phyloP scores from a whole-genome alignment of 2,888 invertebrate genomes.

The Agrotis ipsilon region DNA sequence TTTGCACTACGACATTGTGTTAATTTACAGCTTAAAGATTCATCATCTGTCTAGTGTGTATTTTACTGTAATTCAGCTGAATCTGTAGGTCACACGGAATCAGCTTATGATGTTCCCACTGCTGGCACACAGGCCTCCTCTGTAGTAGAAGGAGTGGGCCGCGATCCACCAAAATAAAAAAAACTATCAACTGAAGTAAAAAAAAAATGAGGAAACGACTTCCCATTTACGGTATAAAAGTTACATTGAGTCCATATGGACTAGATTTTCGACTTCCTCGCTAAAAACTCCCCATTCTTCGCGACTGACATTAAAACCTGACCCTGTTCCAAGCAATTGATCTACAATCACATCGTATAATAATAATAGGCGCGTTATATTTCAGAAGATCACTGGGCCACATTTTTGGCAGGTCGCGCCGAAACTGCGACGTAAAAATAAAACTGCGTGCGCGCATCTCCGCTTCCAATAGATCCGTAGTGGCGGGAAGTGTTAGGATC shows the following conservation, averaged over 20 bases:
- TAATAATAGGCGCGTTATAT: slow-evolving; percentile 65
- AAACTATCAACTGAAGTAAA: too few species aligned
- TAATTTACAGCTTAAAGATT: neutral
- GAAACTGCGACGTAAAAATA: slow-evolving; percentile 69
- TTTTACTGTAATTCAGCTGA: neutral
- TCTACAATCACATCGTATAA: slow-evolving; percentile 48
- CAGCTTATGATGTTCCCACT: too few species aligned
- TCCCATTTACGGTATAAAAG: too few species aligned
- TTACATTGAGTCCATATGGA: too few species aligned
- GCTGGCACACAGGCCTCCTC: too few species aligned
- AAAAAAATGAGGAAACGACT: too few species aligned
- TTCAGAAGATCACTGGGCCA: slow-evolving; percentile 85
- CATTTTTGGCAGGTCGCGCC: slow-evolving; percentile 87
- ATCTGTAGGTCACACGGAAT: neutral
- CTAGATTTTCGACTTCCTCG: too few species aligned
- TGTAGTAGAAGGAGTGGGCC: too few species aligned
- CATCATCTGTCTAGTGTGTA: too few species aligned
- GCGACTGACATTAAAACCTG: slow-evolving; percentile 24
- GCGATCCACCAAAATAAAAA: too few species aligned
- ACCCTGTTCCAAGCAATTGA: slow-evolving; percentile 46
- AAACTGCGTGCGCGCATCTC: slow-evolving; percentile 61
- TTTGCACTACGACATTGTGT: neutral
- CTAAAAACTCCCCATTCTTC: neutral
- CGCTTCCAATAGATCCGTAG: slow-evolving; percentile 60
- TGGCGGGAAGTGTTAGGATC: slow-evolving; percentile 52